Percentiles rank a stretch among this genome's conserved stretches.
phyloP scores from a whole-genome alignment of 2,888 invertebrate genomes.

The Cantharis rustica region DNA sequence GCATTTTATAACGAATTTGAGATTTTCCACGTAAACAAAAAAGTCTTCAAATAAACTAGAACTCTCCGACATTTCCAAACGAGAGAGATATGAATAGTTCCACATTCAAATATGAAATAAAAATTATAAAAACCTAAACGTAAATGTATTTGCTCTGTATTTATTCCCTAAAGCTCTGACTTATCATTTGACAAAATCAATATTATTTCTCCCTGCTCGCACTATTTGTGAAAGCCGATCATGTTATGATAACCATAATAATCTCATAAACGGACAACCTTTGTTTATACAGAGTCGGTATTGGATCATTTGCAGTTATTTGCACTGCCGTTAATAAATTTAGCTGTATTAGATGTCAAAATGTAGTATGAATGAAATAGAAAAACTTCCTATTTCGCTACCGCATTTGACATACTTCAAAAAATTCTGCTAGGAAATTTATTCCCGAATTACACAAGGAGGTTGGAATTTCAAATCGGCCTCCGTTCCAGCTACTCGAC shows the following conservation, averaged over 20 bases:
- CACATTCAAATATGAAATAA: background rate
- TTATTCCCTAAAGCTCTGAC: background rate
- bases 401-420: background rate
- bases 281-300: background rate
- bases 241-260: background rate
- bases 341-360: background rate
- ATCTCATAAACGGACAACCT: background rate
- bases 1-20: background rate
- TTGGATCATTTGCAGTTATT: background rate
- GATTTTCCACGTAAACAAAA: background rate
- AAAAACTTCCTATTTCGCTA: background rate
- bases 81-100: background rate
- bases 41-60: background rate
- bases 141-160: background rate
- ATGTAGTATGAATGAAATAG: background rate
- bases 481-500: background rate
- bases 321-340: background rate
- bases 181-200: background rate
- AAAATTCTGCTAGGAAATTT: background rate
- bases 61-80: background rate
- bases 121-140: background rate
- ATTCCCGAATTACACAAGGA: background rate
- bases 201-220: background rate
- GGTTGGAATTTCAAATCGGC: background rate
- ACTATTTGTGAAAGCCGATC: background rate